Evolutionary conservation across 2,888 invertebrate genomes (phyloP).

Genomic region (Nasonia oneida): DNA sequence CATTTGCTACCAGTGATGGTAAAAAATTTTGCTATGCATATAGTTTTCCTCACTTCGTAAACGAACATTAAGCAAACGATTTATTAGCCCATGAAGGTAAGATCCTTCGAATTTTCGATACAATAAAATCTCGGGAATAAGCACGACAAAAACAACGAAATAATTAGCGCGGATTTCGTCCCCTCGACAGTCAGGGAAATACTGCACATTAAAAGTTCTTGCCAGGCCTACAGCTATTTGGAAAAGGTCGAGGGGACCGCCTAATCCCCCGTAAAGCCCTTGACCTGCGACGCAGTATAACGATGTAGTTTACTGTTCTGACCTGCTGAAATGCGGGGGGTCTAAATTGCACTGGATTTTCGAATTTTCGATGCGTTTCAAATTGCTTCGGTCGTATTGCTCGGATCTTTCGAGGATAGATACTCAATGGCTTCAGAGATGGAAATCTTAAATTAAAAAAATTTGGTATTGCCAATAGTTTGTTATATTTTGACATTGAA

Average conservation of each 20-base stretch:
- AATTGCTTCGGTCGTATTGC: slow-evolving; percentile 16
- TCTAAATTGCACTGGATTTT: neutral
- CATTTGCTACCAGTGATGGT: too few relatives aligned
- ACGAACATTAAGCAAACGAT: neutral
- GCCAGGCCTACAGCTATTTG: neutral
- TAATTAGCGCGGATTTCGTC: slow-evolving; percentile 50
- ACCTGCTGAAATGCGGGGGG: slow-evolving; percentile 4
- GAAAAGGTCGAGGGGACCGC: neutral
- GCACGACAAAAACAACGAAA: slow-evolving; percentile 33
- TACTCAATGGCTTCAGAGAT: neutral
- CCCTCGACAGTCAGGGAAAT: neutral
- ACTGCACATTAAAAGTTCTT: neutral
- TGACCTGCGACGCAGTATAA: neutral
- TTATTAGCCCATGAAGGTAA: neutral
- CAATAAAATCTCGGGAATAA: neutral
- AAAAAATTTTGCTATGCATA: too few relatives aligned
- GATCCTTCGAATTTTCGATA: neutral
- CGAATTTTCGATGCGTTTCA: slow-evolving; percentile 8
- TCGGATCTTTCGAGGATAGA: neutral
- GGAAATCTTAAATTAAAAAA: neutral
- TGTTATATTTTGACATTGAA: neutral
- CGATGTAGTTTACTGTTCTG: neutral
- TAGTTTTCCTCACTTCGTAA: neutral
- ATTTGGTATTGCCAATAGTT: too few relatives aligned
- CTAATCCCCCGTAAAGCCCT: slow-evolving; percentile 22